phyloP scores from a whole-genome alignment of 2,113 vertebrate species.

The Dasypus novemcinctus region DNA sequence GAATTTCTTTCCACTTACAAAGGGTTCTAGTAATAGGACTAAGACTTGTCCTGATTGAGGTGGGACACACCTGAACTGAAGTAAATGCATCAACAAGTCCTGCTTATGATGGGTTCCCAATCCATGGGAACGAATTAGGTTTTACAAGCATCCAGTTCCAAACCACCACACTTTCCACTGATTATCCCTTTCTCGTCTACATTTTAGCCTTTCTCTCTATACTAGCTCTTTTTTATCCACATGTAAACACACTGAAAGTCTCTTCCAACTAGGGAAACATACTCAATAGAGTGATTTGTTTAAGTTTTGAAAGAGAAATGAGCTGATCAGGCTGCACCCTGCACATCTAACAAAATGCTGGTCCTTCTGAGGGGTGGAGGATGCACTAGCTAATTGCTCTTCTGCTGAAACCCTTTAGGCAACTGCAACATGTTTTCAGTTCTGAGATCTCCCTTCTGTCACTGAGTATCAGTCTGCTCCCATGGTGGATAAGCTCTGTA shows the following conservation, averaged over 20 bases:
- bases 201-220: neutral
- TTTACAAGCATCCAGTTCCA: too few relatives aligned
- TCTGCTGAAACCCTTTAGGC: neutral
- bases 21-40: too few relatives aligned
- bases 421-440: neutral
- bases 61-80: too few relatives aligned
- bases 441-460: neutral
- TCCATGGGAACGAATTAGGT: too few relatives aligned
- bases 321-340: neutral
- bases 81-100: too few relatives aligned
- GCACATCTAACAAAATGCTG: neutral
- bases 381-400: neutral
- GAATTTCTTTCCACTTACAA: too few relatives aligned
- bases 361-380: neutral
- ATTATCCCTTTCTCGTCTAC: neutral
- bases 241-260: neutral
- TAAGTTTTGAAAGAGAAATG: slow-evolving; percentile 32
- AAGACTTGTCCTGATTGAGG: too few relatives aligned
- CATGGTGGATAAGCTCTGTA: neutral
- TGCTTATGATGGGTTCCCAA: too few relatives aligned
- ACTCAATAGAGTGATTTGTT: neutral
- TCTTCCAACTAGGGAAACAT: neutral
- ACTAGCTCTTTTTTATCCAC: neutral
- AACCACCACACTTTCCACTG: neutral
- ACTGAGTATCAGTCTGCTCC: neutral